phyloP scores from a whole-genome alignment of 2,113 vertebrate species.

The Dolichotis patagonum region DNA sequence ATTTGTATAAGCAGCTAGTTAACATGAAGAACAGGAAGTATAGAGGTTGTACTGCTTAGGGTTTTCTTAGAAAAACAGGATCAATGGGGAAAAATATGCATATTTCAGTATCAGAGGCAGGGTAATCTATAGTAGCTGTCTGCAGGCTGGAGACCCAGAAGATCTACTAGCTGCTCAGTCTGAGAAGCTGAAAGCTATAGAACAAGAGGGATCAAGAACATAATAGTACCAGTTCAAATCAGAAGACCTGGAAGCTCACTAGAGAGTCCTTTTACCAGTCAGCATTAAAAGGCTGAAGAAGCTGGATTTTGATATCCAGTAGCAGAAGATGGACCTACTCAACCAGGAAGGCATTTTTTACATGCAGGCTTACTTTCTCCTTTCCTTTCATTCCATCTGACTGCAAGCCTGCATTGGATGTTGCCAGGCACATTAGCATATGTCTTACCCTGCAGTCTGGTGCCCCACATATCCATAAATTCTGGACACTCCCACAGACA shows the following conservation, averaged over 20 bases:
- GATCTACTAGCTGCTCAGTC: not conserved
- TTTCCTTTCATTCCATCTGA: not conserved
- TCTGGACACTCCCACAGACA: not conserved
- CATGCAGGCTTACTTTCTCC: not conserved
- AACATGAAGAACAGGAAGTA: not conserved
- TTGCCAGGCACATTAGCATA: not conserved
- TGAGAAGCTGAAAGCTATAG: not conserved
- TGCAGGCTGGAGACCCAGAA: not conserved
- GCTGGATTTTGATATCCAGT: not conserved
- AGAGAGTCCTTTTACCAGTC: not conserved
- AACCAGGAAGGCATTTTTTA: not conserved
- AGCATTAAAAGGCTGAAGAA: not conserved
- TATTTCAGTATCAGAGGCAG: not conserved
- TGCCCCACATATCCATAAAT: not conserved
- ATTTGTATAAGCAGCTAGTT: not conserved
- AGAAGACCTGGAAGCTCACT: not conserved
- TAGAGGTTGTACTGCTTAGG: not conserved
- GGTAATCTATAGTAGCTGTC: not conserved
- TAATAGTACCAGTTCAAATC: not conserved
- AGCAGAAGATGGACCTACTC: not conserved
- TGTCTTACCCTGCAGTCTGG: not conserved
- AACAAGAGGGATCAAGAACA: not conserved
- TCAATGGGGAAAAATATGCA: not conserved
- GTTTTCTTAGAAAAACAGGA: not conserved
- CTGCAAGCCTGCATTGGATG: not conserved